These are phyloP conservation scores for Lithophane ornitopus DNA, from an alignment of 2,888 invertebrate species.

Conservation along the genomic window DNA sequence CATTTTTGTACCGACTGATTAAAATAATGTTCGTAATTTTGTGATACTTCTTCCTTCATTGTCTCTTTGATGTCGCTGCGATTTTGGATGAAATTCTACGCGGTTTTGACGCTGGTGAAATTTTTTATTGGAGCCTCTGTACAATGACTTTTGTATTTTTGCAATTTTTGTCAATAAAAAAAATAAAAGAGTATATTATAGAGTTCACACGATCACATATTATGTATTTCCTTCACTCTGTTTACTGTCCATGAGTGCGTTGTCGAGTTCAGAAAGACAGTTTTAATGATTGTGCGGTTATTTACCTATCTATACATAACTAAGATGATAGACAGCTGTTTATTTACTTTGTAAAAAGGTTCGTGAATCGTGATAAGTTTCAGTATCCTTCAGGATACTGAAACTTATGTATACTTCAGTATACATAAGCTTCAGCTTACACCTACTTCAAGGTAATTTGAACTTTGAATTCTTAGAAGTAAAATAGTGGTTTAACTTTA, in stretches of 20 bases:
- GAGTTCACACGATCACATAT: no score
- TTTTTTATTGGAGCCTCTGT: not conserved
- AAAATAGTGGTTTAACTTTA: not conserved
- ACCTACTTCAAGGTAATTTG: not conserved
- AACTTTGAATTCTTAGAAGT: not conserved
- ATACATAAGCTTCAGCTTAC: not conserved
- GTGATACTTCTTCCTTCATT: slow-evolving; percentile 30
- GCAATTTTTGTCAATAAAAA: no score
- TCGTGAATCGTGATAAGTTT: no score
- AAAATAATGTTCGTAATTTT: slow-evolving; percentile 66
- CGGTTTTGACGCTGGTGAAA: not conserved
- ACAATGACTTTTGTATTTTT: not conserved
- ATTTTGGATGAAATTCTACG: slow-evolving; percentile 1
- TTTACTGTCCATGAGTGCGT: no score
- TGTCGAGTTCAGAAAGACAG: not conserved
- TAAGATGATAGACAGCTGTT: not conserved
- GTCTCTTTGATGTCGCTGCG: slow-evolving; percentile 49
- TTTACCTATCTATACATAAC: not conserved
- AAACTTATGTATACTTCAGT: no score
- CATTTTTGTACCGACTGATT: slow-evolving; percentile 67
- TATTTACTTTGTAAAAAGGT: not conserved
- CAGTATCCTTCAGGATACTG: not conserved
- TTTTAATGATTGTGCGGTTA: no score
- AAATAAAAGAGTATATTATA: no score
- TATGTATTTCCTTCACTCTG: no score